Conservation (phyloP, 1,140 invertebrate species). For the Globodera rostochiensis region DNA sequence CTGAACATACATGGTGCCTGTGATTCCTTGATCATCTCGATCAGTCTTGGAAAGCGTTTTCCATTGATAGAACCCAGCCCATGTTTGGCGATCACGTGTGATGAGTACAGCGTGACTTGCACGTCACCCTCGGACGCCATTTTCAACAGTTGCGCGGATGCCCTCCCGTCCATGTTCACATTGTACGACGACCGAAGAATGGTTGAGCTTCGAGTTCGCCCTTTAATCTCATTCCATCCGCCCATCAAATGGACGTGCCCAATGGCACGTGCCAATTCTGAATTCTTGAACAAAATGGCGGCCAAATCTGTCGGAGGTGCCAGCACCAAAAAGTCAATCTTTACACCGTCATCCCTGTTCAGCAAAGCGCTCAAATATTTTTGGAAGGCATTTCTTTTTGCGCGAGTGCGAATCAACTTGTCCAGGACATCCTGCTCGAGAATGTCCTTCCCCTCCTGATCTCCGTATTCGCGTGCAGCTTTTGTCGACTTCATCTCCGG, state of each 20-base stretch:
- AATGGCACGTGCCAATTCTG: background rate
- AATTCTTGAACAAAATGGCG: background rate
- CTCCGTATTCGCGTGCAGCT: background rate
- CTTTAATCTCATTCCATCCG: background rate
- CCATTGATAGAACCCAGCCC: conserved; percentile 4
- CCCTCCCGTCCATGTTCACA: conserved; percentile 11
- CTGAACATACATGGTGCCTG: background rate
- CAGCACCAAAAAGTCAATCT: background rate
- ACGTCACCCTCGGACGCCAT: background rate
- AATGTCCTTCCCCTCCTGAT: conserved; percentile 8
- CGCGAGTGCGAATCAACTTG: background rate
- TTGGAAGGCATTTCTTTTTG: background rate
- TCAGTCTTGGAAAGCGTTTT: background rate
- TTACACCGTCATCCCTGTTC: background rate
- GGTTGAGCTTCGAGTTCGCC: background rate
- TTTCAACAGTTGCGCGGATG: conserved; percentile 5
- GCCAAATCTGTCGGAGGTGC: background rate
- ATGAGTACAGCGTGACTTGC: conserved; percentile 6
- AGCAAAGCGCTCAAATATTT: background rate
- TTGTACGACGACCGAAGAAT: conserved; percentile 3
- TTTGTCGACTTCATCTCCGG: conserved; percentile 7
- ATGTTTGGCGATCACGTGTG: conserved; percentile 12
- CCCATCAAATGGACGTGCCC: conserved; percentile 14
- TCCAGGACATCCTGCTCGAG: background rate
- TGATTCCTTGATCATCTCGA: background rate